Evolutionary conservation across 92 coral and sea anemone genomes (phyloP).

Genomic region (Zoanthus sansibaricus): DNA sequence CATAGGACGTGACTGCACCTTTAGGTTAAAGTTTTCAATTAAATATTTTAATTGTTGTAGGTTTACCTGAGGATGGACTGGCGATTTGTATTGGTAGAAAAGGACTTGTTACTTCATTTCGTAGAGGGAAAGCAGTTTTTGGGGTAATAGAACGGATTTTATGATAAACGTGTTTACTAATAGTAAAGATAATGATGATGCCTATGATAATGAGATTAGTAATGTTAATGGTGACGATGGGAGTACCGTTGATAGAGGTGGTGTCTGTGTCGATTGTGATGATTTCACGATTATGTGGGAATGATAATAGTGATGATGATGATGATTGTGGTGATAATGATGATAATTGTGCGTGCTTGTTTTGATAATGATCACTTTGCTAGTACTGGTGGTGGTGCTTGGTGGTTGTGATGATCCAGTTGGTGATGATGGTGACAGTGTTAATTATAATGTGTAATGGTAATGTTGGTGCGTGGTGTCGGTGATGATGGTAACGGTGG

Average conservation of each 20-base stretch:
- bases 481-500: background rate
- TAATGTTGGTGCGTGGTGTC: background rate
- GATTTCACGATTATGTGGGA: background rate
- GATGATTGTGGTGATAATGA: background rate
- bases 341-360: no score
- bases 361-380: no score
- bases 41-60: conserved; percentile 27
- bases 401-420: background rate
- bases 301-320: background rate
- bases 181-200: no score
- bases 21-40: background rate
- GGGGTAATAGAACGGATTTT: conserved; percentile 41
- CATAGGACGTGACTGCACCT: background rate
- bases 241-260: background rate
- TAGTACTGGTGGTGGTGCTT: no score
- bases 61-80: conserved; percentile 80
- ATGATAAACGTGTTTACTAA: no score
- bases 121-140: conserved; percentile 67
- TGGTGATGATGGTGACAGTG: background rate
- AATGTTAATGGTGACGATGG: background rate
- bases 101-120: conserved; percentile 72
- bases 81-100: conserved; percentile 80
- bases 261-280: background rate
- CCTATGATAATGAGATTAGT: background rate
- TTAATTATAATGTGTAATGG: background rate